Evolutionary conservation across 2,888 invertebrate species (phyloP), one percentile per base, ranked within the genome.

Genomic region (Pomacea canaliculata): DNA sequence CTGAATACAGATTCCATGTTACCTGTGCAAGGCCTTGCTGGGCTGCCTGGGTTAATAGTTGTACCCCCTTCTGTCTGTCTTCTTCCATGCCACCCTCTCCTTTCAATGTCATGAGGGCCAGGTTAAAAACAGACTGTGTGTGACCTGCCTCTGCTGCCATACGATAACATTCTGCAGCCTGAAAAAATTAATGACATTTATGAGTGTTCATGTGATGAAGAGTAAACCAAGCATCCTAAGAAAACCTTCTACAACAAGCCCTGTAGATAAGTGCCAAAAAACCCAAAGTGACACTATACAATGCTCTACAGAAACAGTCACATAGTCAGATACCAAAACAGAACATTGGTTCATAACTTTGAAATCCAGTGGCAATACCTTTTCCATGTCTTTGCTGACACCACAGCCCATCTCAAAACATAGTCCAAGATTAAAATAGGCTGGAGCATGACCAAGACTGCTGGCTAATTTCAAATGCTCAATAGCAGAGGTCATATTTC

Each of bases 381-480:
- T 92, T 87, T 91, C 91, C 79, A 93, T 92, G 91, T 94, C 92
- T 79, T 92, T 91, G 63, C 91, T 88, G 5, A 94, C 93, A 77
- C 94, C 95, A 76, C 93, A 89, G 0, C 94, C 95, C 84, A 92
- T 91, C 89, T 95, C 94, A 89, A 94, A 93, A 86, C 94, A 94
- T 51, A 94, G 86, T 2, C 93, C 95, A 79, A 95, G 91, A 87
- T 95, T 95, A 85, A 93, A 95, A 79, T 93, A 91, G 59, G 94
- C 94, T 70, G 87, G 86, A 48, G 83, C 78, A 73, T 88, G 84
- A 1, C 86, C 92, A 85, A 87, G 81, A 51, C 89, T 88, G 81
- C 91, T 89, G 49, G 86, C 83, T 51, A 84, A 82, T 48, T 80
- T 73, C 83, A 86, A 84, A 68, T 83, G 82, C 46, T 79, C 62